A percentile compares a stretch with the other conserved stretches of the same genome.
Conservation (phyloP, 2,113 vertebrate genomes). For the Petromus typicus region DNA sequence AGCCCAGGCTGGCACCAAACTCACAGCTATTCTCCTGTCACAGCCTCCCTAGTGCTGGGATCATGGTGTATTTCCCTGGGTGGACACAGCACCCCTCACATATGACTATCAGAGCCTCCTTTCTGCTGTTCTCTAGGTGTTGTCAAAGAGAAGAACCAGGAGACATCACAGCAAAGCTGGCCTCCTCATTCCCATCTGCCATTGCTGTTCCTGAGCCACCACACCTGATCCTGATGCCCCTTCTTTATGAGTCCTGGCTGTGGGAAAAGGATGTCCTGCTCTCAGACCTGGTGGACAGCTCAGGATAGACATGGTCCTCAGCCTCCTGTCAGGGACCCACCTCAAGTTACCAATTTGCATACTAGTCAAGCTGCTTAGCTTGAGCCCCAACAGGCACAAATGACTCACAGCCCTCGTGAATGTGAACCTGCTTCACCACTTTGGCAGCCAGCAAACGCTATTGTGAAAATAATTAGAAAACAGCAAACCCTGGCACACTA, state of each 20-base stretch:
- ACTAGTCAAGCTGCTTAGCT: not conserved
- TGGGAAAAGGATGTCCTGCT: not conserved
- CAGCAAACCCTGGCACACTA: not conserved
- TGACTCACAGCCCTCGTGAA: not conserved
- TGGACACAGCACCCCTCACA: not conserved
- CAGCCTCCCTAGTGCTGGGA: not conserved
- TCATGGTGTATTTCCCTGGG: not conserved
- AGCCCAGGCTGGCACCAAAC: not conserved
- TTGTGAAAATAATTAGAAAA: not conserved
- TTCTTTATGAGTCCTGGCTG: not conserved
- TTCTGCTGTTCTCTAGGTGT: not conserved
- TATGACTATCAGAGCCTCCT: not conserved
- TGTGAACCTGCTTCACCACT: not conserved
- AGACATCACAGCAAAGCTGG: not conserved
- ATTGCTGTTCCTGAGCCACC: too few relatives aligned
- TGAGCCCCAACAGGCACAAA: not conserved
- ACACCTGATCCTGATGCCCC: not conserved
- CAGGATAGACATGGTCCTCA: not conserved
- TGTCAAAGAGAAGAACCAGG: not conserved
- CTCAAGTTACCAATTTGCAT: not conserved
- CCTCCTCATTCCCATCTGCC: too few relatives aligned
- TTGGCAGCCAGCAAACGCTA: not conserved
- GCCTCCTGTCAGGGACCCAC: not conserved
- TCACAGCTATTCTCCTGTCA: too few relatives aligned
- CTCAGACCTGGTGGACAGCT: not conserved